phyloP scores from a whole-genome alignment of 2,888 invertebrate genomes.

The Calliphora vomitoria region DNA sequence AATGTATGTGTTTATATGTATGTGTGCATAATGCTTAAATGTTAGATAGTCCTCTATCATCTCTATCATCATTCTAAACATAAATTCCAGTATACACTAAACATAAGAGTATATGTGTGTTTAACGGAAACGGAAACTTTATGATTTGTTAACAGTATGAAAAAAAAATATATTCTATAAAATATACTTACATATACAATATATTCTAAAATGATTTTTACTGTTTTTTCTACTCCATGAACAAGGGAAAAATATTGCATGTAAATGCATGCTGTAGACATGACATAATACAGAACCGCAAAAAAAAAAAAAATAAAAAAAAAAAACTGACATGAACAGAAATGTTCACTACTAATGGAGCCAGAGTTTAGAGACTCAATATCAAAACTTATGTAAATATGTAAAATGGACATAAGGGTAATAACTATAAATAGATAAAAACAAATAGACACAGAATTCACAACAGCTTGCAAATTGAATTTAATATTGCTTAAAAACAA shows the following conservation, averaged over 20 bases:
- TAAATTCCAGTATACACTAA: constrained; percentile 43
- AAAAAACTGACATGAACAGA: constrained; percentile 45
- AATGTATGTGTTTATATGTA: background rate
- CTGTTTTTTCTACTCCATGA: constrained; percentile 15
- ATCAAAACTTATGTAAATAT: constrained; percentile 57
- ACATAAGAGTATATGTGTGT: constrained; percentile 15
- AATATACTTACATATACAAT: constrained; percentile 15
- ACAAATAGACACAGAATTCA: constrained; percentile 26
- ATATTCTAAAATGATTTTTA: constrained; percentile 28
- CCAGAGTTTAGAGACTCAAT: constrained; percentile 61
- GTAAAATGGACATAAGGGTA: constrained; percentile 60
- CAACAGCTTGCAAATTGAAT: constrained; percentile 34
- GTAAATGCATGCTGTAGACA: constrained; percentile 71
- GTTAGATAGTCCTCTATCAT: constrained; percentile 50
- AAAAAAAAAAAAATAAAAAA: constrained; percentile 52
- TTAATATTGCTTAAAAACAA: constrained; percentile 20
- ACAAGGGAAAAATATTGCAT: constrained; percentile 58
- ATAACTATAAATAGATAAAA: constrained; percentile 38
- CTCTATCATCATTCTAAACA: constrained; percentile 45
- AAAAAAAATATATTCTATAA: constrained; percentile 25
- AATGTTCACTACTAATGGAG: constrained; percentile 55
- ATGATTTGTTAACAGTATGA: constrained; percentile 70
- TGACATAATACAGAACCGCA: constrained; percentile 72
- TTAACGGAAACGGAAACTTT: constrained; percentile 73
- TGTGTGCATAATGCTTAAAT: constrained; percentile 21